Conservation (phyloP, 2,113 vertebrate species). For the Acrocephalus kingi region DNA sequence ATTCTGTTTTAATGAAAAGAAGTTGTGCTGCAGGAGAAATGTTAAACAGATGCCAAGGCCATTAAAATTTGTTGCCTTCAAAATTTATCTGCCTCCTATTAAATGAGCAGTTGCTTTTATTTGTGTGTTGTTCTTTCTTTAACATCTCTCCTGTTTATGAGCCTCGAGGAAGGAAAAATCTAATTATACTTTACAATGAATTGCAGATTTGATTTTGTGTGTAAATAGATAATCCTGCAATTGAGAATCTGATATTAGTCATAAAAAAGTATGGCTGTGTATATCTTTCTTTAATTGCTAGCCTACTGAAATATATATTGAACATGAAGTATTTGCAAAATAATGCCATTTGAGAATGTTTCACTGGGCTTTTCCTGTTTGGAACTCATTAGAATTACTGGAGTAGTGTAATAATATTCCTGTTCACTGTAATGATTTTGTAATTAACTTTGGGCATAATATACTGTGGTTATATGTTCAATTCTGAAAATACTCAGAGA, state of each 20-base stretch:
- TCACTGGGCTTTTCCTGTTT: neutral
- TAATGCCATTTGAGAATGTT: neutral
- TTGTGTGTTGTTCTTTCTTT: conserved; percentile 21
- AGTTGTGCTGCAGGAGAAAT: neutral
- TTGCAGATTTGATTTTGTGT: neutral
- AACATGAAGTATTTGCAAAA: neutral
- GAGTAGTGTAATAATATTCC: neutral
- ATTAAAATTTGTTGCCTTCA: conserved; percentile 29
- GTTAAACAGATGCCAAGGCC: conserved; percentile 11
- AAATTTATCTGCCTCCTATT: neutral
- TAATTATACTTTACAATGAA: neutral
- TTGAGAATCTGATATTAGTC: neutral
- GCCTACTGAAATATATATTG: neutral
- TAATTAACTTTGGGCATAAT: neutral
- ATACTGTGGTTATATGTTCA: neutral
- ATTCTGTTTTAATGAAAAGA: neutral
- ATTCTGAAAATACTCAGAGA: neutral
- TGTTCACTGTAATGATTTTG: neutral
- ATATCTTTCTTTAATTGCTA: conserved; percentile 29
- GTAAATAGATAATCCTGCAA: neutral
- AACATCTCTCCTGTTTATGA: neutral
- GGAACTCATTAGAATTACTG: neutral
- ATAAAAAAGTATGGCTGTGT: neutral
- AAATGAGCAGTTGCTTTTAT: conserved; percentile 40
- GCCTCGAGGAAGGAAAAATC: neutral